Evolutionary conservation across 2,797 vertebrate species (phyloP), one percentile per base, ranked within the genome.

Genomic region (Hozukius guyotensis): DNA sequence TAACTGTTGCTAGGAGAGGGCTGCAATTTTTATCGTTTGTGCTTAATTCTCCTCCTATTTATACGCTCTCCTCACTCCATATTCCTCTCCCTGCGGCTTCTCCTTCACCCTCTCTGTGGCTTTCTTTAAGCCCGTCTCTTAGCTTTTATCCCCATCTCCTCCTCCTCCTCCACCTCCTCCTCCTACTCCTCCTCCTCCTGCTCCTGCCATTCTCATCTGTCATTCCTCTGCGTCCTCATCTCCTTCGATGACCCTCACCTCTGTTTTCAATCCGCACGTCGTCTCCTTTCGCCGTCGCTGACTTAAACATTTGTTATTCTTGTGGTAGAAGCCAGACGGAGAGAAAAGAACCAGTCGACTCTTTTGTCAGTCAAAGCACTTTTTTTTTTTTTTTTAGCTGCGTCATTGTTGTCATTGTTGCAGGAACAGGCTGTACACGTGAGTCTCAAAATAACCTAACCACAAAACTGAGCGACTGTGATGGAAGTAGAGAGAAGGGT

Each of bases 1-100:
- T 77, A 89, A 92, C 93, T 85, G 92, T 91, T 92, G 79, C 89
- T 91, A 81, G 62, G 89, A 90, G 88, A 88, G 83, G 36, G 75
- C 64, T 82, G 70, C 82, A 70, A 91, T 87, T 90, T 76, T 49
- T 42, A 83, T 88, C 63, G 22, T 78, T 75, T 57, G 42, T 72
- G 78, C 81, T 82, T 81, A 86, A 86, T 89, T 81, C 83, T 63
- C 36, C 64, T 78, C 60, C 61, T 75, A 72, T 75, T 74, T 46
- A 80, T 75, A n/a, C 29, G 1, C 46, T 68, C 27, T 74, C 56
- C 53, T 78, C 59, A 29, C 61, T 82, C 46, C 13, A 22, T 64
- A 61, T 80, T 72, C 53, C 29, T 46, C 24, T 68, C 67, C 16
- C 32, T 46, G 36, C 2, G 6, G 38, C 27, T 65, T 77, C 74